Base-by-base conservation (phyloP, 2,113 vertebrate genomes). In the Burhinus oedicnemus region DNA sequence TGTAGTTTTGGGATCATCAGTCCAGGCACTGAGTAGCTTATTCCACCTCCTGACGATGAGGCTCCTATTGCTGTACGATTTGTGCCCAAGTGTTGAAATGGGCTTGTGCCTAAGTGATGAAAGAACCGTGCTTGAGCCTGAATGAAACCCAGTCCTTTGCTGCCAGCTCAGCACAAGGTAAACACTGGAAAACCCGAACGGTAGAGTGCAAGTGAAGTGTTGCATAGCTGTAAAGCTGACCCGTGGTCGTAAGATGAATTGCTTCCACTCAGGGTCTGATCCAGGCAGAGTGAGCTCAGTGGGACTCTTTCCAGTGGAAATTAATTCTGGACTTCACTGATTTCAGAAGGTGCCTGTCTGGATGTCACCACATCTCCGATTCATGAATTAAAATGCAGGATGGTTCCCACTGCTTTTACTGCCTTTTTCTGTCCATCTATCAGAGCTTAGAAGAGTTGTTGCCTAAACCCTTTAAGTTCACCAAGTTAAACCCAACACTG, bases 151-250 rank as follows among this genome's bases (percentile, higher is more conserved):
- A 77, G 55, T 18, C 20, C 23, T 76, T 51, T 47, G n/a, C 85
- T 83, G 54, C 60, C 90, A 70, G 68, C 58, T 83, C 3, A 0
- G 54, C 40, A 80, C 49, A 51, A 51, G 12, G 49, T 25, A 51
- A 51, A 51, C 49, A 34, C 32, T 62, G 52, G 54, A 57, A 84
- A 87, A 70, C 68, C 29, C 1, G 0, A 49, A 40, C 0, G 5
- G 29, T 17, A 34, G 30, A 71, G 36, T 1, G 4, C 74, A 83
- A 96, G 69, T n/a, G 51, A 87, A 78, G 22, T 44, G 19, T 36
- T 89, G 77, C 78, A 15, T 27, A 65, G 70, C 70, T 80, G 44
- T 40, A 38, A 93, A 61, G n/a, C 70, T 95, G 83, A 69, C 29
- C 60, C 1, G 3, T 0, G 2, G 57, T 30, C 2, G 2, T 62